These are phyloP conservation scores for Pseudorasbora parva DNA, from an alignment of 2,113 vertebrate genomes.

Conservation along the genomic window DNA sequence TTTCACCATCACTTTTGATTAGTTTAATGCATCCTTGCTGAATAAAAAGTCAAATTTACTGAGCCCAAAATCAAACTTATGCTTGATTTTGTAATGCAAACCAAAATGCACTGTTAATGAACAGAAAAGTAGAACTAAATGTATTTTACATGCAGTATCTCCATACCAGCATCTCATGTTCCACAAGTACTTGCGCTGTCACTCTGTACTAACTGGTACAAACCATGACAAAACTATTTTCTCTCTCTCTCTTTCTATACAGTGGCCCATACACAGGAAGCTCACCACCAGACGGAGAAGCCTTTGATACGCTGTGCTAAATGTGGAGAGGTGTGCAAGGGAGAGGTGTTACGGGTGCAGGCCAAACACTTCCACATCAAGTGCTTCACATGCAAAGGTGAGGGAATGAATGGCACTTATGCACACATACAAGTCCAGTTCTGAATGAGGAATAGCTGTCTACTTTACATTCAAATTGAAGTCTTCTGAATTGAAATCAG, in stretches of 20 bases:
- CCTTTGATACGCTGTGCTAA: conserved; percentile 87
- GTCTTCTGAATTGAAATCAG: too few relatives aligned
- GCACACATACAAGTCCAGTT: not conserved
- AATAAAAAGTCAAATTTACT: not conserved
- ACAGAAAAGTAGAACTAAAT: not conserved
- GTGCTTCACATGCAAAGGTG: conserved; percentile 98
- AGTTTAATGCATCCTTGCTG: not conserved
- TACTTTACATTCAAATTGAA: too few relatives aligned
- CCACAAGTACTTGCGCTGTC: not conserved
- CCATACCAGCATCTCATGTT: not conserved
- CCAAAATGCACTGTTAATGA: not conserved
- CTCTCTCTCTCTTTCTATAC: conserved; percentile 43
- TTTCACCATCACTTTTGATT: not conserved
- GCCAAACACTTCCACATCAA: conserved; percentile 93
- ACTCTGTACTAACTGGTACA: not conserved
- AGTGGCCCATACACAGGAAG: conserved; percentile 85
- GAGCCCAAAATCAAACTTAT: not conserved
- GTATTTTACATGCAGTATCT: not conserved
- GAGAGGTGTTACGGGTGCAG: conserved; percentile 94
- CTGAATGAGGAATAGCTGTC: not conserved
- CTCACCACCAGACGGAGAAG: conserved; percentile 79
- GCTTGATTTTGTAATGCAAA: not conserved
- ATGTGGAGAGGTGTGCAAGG: conserved; percentile 90
- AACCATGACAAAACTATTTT: not conserved
- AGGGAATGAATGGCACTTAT: conserved; percentile 41